Evolutionary conservation across 1,140 invertebrate species (phyloP), one percentile per base, ranked within the genome.

Genomic region (Bombus turneri): DNA sequence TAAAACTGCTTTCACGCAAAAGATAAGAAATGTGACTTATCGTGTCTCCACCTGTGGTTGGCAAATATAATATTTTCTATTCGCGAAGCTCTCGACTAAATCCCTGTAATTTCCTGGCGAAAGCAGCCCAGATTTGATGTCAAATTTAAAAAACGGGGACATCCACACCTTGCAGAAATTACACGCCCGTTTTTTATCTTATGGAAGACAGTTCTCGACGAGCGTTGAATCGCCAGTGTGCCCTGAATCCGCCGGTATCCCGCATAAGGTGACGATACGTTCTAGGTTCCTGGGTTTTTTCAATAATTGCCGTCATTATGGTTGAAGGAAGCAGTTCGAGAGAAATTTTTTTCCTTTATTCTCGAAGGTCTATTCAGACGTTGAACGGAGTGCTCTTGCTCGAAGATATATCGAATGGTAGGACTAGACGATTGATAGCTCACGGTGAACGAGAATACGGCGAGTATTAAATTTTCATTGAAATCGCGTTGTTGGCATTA

Each of bases 221-320:
- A 62, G 15, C 57, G 28, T 77, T 77, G 28, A 77, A 77, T 62
- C 12, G 37, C 37, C 57, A 77, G 25, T n/a, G 34, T 41, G 75
- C 37, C 57, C 57, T 43, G 37, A 77, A 64, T 77, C 39, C 75
- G 57, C 41, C 37, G 53, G 28, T 25, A 64, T 3, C 57, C 13
- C 57, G 28, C 57, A 34, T 15, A n/a, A 15, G 18, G 57, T 39
- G 57, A 77, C 22, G 62, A 64, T 77, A 77, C n/a, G 57, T 62
- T 5, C 37, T 25, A 59, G 37, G 53, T 59, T 39, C 37, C 37
- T n/a, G 34, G 37, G 15, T 59, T 76, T 77, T 77, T 77, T 77
- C 57, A 15, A 77, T 77, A 77, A 77, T 77, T 77, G 37, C 57
- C 57, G 37, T 39, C 57, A 77, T 77, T 77, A 77, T 41, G 37